Conservation (phyloP, 2,888 invertebrate genomes). For the Oligia strigilis region DNA sequence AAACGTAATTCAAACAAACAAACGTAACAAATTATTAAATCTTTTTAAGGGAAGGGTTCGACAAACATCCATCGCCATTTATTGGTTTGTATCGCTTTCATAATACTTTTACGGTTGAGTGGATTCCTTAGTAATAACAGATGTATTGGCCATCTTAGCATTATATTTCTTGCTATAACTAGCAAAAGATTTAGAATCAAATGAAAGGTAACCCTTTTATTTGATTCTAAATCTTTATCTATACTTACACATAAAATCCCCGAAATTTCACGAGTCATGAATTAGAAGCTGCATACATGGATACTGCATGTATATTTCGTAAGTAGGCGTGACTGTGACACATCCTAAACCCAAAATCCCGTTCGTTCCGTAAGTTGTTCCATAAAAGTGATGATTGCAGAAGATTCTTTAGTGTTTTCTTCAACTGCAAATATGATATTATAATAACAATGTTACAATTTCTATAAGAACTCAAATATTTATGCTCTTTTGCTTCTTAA, state of each 20-base stretch:
- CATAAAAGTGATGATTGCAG: background rate
- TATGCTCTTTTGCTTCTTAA: background rate
- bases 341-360: background rate
- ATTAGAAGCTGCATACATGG: background rate
- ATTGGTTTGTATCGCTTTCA: slow-evolving; percentile 44
- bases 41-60: background rate
- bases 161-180: slow-evolving; percentile 17
- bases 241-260: too few relatives aligned
- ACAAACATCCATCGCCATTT: slow-evolving; percentile 3
- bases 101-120: slow-evolving; percentile 30
- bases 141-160: slow-evolving; percentile 20
- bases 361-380: background rate
- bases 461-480: background rate
- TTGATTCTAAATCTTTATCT: background rate
- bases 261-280: background rate
- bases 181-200: too few relatives aligned
- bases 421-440: background rate
- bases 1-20: too few relatives aligned
- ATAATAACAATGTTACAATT: background rate
- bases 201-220: background rate
- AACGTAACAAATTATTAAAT: slow-evolving; percentile 33
- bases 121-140: slow-evolving; percentile 20
- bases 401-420: background rate
- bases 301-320: too few relatives aligned
- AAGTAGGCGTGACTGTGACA: too few relatives aligned